Conservation (phyloP, 1,140 invertebrate genomes). For the Pogonus chalceus region DNA sequence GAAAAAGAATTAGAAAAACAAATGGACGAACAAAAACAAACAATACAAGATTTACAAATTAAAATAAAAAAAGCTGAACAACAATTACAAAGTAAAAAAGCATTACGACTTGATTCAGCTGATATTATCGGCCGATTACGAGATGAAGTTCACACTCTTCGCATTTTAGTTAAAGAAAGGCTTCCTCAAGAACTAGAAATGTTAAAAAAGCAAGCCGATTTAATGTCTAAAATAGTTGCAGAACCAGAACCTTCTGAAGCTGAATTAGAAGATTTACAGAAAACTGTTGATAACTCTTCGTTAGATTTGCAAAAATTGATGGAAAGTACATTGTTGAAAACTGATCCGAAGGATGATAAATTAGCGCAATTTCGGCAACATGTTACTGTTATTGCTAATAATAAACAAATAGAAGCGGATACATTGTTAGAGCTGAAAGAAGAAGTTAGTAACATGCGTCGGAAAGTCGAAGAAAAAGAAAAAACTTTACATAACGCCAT, state of each 20-base stretch:
- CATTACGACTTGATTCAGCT: not conserved
- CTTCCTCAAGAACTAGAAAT: constrained; percentile 58
- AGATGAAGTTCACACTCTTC: constrained; percentile 42
- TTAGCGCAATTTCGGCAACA: constrained; percentile 75
- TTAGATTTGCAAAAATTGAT: constrained; percentile 29
- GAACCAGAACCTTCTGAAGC: constrained; percentile 57
- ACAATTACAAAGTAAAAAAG: not conserved
- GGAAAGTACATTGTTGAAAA: constrained; percentile 39
- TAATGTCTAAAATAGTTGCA: constrained; percentile 55
- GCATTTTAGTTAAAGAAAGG: constrained; percentile 68
- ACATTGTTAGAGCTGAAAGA: constrained; percentile 52
- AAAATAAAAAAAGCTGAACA: not conserved
- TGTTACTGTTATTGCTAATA: constrained; percentile 64
- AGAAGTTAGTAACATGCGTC: constrained; percentile 41
- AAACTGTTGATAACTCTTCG: constrained; percentile 35
- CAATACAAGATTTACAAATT: not conserved
- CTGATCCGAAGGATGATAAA: constrained; percentile 52
- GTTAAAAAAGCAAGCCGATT: constrained; percentile 53
- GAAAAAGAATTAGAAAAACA: not conserved
- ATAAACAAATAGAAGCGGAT: constrained; percentile 64
- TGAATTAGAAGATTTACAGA: constrained; percentile 52
- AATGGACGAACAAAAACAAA: not conserved
- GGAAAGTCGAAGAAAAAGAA: constrained; percentile 23
- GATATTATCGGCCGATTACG: not conserved
- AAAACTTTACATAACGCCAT: not conserved